Conservation (phyloP, 2,888 invertebrate genomes). For the Drosophila anceps region DNA sequence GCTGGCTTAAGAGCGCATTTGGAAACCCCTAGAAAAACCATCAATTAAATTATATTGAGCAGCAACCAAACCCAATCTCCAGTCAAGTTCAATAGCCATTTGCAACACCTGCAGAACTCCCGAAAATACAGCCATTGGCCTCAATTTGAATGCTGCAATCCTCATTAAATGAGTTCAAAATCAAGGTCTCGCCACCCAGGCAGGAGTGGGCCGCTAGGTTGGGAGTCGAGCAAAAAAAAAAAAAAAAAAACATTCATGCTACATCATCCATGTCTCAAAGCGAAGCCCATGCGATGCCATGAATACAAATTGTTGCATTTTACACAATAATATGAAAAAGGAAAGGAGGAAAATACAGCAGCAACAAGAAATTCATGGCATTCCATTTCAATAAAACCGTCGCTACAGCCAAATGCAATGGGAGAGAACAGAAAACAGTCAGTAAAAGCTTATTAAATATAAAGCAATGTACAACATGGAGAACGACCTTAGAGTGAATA, state of each 20-base stretch:
- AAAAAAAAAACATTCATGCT: conserved; percentile 42
- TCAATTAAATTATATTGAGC: conserved; percentile 29
- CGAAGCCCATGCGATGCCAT: conserved; percentile 55
- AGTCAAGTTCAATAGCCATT: conserved; percentile 25
- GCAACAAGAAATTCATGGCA: conserved; percentile 50
- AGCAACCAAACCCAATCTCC: not conserved
- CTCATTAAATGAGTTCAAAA: conserved; percentile 72
- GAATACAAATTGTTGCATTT: conserved; percentile 79
- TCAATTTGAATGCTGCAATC: conserved; percentile 60
- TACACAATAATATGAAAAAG: conserved; percentile 39
- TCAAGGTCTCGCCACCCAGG: conserved; percentile 61
- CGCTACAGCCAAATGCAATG: conserved; percentile 56
- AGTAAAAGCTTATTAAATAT: conserved; percentile 59
- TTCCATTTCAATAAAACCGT: conserved; percentile 69
- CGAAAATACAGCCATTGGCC: conserved; percentile 56
- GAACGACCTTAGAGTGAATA: conserved; percentile 54
- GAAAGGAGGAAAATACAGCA: conserved; percentile 11
- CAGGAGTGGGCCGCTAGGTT: not conserved
- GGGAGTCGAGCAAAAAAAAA: not conserved
- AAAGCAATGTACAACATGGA: conserved; percentile 55
- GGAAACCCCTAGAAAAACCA: not conserved
- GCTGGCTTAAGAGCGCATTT: conserved; percentile 5
- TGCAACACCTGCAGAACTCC: conserved; percentile 36
- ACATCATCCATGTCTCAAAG: conserved; percentile 53
- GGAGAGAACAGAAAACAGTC: conserved; percentile 21